These are phyloP conservation scores for Cottoperca gobio DNA, from an alignment of 2,797 vertebrate genomes.

Conservation along the genomic window DNA sequence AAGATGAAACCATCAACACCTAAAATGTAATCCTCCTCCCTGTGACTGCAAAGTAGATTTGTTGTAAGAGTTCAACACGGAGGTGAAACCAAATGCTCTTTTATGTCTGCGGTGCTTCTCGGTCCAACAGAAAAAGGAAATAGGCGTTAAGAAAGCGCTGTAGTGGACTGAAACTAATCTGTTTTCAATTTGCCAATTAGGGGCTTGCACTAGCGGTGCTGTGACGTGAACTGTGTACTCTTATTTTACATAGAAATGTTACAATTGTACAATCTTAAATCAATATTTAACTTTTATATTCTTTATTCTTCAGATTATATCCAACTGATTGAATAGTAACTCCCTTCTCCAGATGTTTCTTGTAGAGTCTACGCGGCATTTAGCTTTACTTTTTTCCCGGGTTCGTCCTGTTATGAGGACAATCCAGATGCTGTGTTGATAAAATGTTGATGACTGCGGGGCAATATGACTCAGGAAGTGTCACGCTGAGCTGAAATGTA, in stretches of 20 bases:
- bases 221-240: slow-evolving; percentile 43
- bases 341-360: slow-evolving; percentile 16
- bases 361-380: slow-evolving; percentile 9
- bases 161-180: slow-evolving; percentile 23
- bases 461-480: slow-evolving; percentile 31
- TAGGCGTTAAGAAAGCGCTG: slow-evolving; percentile 24
- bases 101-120: slow-evolving; percentile 52
- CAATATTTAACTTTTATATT: slow-evolving; percentile 35
- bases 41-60: slow-evolving; percentile 7
- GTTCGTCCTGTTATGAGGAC: slow-evolving; percentile 10
- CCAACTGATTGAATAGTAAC: not conserved
- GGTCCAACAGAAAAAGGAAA: slow-evolving; percentile 21
- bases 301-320: slow-evolving; percentile 25
- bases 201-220: slow-evolving; percentile 48
- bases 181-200: slow-evolving; percentile 69
- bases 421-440: slow-evolving; percentile 16
- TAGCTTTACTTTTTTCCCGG: slow-evolving; percentile 11
- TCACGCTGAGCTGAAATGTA: slow-evolving; percentile 37
- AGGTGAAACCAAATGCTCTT: slow-evolving; percentile 26
- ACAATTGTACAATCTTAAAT: slow-evolving; percentile 18
- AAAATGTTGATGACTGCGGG: slow-evolving; percentile 38
- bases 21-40: not conserved
- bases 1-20: slow-evolving; percentile 3
- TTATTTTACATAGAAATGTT: slow-evolving; percentile 46
- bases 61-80: not conserved